A percentile compares a stretch with the other conserved stretches of the same genome.
Evolutionary conservation across 1,140 invertebrate species (phyloP).

Genomic region (Neomicropteryx cornuta): DNA sequence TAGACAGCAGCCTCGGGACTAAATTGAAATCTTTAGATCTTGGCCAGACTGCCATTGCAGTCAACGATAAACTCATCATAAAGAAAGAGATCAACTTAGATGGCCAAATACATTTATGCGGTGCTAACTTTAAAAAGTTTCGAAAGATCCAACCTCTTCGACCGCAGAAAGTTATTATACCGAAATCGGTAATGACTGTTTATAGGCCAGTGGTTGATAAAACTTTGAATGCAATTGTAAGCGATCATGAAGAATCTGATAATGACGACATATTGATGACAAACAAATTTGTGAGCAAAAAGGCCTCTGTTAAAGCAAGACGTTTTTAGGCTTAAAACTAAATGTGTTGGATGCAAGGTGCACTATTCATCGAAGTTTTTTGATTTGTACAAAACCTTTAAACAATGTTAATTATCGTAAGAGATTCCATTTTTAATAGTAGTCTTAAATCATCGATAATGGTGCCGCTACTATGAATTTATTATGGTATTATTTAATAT

Average conservation of each 20-base stretch:
- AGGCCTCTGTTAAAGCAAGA: background rate
- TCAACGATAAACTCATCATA: conserved; percentile 10
- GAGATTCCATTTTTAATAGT: no score
- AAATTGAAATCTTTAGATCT: conserved; percentile 12
- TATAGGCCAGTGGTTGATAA: conserved; percentile 6
- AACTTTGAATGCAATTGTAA: background rate
- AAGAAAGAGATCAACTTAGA: conserved; percentile 2
- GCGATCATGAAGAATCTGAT: background rate
- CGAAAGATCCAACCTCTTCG: conserved; percentile 10
- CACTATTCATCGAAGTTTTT: background rate
- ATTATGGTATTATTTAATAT: no score
- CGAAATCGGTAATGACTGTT: conserved; percentile 6
- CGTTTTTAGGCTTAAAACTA: background rate
- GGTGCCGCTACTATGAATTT: no score
- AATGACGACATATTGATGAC: background rate
- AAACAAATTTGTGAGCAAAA: background rate
- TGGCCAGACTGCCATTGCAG: conserved; percentile 7
- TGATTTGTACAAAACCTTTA: no score
- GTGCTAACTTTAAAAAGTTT: conserved; percentile 14
- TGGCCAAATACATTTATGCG: background rate
- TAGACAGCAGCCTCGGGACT: conserved; percentile 1
- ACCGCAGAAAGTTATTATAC: conserved; percentile 6
- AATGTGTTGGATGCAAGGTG: background rate
- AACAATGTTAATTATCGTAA: no score
- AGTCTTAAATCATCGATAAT: no score